Evolutionary conservation across 2,888 invertebrate species (phyloP).

Genomic region (Sphinx pinastri): DNA sequence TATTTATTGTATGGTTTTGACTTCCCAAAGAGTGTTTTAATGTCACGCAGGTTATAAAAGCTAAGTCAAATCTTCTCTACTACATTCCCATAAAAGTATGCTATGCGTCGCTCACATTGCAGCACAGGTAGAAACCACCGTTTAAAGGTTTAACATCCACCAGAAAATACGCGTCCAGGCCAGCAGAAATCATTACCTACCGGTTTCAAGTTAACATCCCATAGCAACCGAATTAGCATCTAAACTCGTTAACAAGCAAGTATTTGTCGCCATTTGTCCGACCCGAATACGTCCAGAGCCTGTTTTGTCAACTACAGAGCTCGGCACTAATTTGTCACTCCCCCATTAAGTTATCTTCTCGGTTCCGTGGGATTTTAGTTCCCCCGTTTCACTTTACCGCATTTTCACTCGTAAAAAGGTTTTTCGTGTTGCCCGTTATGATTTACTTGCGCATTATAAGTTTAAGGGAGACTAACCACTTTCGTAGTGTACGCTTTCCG

Average conservation of each 20-base stretch:
- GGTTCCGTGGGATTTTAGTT: slow-evolving; percentile 61
- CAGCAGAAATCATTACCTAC: too few species aligned
- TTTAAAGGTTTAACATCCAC: too few species aligned
- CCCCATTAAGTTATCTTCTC: slow-evolving; percentile 68
- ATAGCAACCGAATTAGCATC: slow-evolving; percentile 17
- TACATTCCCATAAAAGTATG: too few species aligned
- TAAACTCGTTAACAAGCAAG: background rate
- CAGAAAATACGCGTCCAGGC: too few species aligned
- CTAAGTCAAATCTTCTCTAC: too few species aligned
- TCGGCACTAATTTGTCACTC: slow-evolving; percentile 70
- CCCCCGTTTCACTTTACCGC: slow-evolving; percentile 45
- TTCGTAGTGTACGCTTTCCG: slow-evolving; percentile 4
- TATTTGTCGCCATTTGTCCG: slow-evolving; percentile 28
- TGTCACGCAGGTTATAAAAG: too few species aligned
- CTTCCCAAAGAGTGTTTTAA: too few species aligned
- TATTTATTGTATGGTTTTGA: too few species aligned
- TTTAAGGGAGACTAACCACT: slow-evolving; percentile 14
- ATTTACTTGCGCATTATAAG: slow-evolving; percentile 42
- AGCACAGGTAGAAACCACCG: too few species aligned
- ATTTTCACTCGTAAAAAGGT: slow-evolving; percentile 53
- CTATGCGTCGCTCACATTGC: too few species aligned
- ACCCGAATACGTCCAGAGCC: slow-evolving; percentile 38
- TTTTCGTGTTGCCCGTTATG: slow-evolving; percentile 56
- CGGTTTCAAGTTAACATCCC: background rate
- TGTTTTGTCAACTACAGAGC: slow-evolving; percentile 60